Evolutionary conservation across 2,113 vertebrate genomes (phyloP).

Genomic region (Corvus cornix): DNA sequence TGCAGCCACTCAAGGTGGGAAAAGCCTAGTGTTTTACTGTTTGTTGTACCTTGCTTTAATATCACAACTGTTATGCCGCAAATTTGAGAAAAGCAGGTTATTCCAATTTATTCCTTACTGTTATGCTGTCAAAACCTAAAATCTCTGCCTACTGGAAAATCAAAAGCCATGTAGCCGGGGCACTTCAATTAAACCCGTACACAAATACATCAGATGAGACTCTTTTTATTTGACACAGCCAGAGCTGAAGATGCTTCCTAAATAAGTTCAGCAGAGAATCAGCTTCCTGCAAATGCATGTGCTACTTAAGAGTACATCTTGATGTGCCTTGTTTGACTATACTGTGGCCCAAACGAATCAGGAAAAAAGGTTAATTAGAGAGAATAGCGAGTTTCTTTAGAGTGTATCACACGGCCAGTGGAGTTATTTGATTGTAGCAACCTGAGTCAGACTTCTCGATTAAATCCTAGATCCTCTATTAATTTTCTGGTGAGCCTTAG

Average conservation of each 20-base stretch:
- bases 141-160: not conserved
- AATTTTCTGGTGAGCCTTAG: not conserved
- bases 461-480: not conserved
- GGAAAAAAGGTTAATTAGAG: too few species aligned
- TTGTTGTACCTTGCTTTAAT: not conserved
- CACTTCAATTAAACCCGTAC: not conserved
- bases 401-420: fast-evolving
- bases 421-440: fast-evolving
- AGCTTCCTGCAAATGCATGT: not conserved
- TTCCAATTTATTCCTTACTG: not conserved
- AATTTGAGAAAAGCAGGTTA: not conserved
- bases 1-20: fast-evolving
- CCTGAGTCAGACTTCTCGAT: fast-evolving
- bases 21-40: not conserved
- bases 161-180: not conserved
- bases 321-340: not conserved
- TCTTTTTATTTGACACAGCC: not conserved
- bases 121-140: not conserved
- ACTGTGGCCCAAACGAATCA: not conserved
- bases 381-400: not conserved
- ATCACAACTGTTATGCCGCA: fast-evolving
- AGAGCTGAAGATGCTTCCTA: not conserved
- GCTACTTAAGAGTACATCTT: too few species aligned
- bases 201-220: not conserved
- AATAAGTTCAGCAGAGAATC: not conserved